Evolutionary conservation across 2,888 invertebrate species (phyloP).

Genomic region (Pomacea canaliculata): DNA sequence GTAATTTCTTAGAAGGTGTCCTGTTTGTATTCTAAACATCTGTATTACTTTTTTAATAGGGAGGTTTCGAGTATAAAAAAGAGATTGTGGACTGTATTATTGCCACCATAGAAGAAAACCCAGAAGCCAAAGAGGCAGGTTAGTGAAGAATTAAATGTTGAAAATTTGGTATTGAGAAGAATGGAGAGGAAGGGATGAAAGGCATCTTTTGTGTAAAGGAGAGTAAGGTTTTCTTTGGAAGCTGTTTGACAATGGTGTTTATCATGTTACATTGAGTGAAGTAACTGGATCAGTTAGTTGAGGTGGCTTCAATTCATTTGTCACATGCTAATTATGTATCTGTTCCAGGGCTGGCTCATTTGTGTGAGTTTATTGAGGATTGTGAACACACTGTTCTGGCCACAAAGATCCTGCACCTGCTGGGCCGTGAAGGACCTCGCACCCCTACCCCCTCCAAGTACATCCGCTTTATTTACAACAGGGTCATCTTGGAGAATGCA

Average conservation of each 20-base stretch:
- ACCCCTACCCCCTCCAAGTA: constrained; percentile 90
- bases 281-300: too few relatives aligned
- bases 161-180: too few relatives aligned
- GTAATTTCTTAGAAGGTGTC: too few relatives aligned
- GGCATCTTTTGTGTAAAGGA: not conserved
- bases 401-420: constrained; percentile 92
- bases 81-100: constrained; percentile 99
- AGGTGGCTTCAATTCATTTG: too few relatives aligned
- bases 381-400: constrained; percentile 98
- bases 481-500: constrained; percentile 95
- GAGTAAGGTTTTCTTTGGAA: not conserved
- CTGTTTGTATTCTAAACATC: too few relatives aligned
- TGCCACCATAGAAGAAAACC: constrained; percentile 96
- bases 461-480: constrained; percentile 78
- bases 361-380: constrained; percentile 99
- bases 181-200: not conserved
- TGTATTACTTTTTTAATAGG: constrained; percentile 52
- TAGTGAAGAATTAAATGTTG: constrained; percentile 16
- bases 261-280: too few relatives aligned
- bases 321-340: not conserved
- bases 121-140: constrained; percentile 95
- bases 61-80: constrained; percentile 97
- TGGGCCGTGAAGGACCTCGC: constrained; percentile 97
- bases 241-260: too few relatives aligned
- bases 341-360: constrained; percentile 82